phyloP scores from a whole-genome alignment of 1,140 invertebrate species.

The Zaprionus vittiger region DNA sequence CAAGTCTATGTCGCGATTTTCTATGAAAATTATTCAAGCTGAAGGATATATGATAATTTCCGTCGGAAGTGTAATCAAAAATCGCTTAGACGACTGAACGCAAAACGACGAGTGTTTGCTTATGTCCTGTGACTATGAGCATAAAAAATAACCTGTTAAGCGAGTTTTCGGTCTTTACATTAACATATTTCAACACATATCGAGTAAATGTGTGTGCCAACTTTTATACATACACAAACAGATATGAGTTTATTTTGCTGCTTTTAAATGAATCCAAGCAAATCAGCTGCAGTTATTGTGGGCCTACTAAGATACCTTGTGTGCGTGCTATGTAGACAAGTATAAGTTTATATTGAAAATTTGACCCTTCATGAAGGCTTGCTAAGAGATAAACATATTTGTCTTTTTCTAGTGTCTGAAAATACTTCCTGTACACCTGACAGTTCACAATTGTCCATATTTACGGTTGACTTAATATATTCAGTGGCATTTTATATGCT shows the following conservation, averaged over 20 bases:
- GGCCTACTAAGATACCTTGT: neutral
- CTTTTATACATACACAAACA: neutral
- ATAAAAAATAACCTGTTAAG: slow-evolving; percentile 26
- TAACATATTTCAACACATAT: slow-evolving; percentile 19
- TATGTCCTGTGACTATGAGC: slow-evolving; percentile 21
- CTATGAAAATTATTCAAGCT: slow-evolving; percentile 84
- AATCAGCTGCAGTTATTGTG: too few relatives aligned
- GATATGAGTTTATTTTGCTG: neutral
- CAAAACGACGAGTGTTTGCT: slow-evolving; percentile 31
- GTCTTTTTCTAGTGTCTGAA: slow-evolving; percentile 13
- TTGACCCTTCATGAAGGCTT: neutral
- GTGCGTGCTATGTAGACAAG: neutral
- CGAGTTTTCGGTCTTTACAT: slow-evolving; percentile 17
- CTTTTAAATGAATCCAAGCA: neutral
- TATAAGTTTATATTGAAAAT: neutral
- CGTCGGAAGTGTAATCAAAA: slow-evolving; percentile 85
- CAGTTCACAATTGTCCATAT: slow-evolving; percentile 49
- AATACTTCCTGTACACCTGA: slow-evolving; percentile 57
- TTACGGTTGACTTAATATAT: slow-evolving; percentile 62
- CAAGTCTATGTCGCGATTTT: slow-evolving; percentile 57
- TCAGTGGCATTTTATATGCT: neutral
- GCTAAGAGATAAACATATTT: neutral
- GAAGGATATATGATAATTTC: slow-evolving; percentile 85
- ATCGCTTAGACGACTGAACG: slow-evolving; percentile 82
- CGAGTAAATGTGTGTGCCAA: neutral